Percentiles rank a stretch among this genome's conserved stretches.
Conservation (phyloP, 2,113 vertebrate genomes). For the Plestiodon gilberti region DNA sequence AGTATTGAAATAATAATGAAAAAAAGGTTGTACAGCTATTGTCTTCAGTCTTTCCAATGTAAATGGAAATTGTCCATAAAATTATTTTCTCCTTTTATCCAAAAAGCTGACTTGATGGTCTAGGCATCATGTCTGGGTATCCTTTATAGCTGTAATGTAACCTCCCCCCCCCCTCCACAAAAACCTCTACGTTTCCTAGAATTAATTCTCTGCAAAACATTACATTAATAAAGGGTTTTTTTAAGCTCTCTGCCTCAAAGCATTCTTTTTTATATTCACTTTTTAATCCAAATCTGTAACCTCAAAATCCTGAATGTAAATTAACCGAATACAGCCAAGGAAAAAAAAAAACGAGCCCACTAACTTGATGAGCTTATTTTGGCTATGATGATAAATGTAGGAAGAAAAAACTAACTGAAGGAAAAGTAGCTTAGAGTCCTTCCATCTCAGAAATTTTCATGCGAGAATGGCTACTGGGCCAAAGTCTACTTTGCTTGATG, state of each 20-base stretch:
- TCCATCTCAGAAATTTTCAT: background rate
- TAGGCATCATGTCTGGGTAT: conserved; percentile 38
- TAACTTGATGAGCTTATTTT: background rate
- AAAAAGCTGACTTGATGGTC: conserved; percentile 37
- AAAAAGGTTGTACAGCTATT: conserved; percentile 26
- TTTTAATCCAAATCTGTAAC: conserved; percentile 29
- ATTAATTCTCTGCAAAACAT: background rate
- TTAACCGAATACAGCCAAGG: background rate
- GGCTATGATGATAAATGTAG: background rate
- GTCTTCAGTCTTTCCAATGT: conserved; percentile 54
- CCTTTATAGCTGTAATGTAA: conserved; percentile 38
- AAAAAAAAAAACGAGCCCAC: background rate
- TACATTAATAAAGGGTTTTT: conserved; percentile 33
- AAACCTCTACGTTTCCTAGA: conserved; percentile 19
- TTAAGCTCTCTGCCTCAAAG: background rate
- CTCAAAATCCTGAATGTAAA: conserved; percentile 8
- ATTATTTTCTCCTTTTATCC: conserved; percentile 34
- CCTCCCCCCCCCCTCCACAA: background rate
- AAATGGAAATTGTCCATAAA: conserved; percentile 32
- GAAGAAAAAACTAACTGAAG: background rate
- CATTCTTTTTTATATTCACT: background rate
- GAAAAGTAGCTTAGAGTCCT: background rate
- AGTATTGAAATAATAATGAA: conserved; percentile 59
- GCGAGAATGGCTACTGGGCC: background rate
- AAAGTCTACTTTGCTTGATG: conserved; percentile 11